These are phyloP conservation scores for Scaptomyza graminum DNA, from an alignment of 1,140 invertebrate species.

Conservation along the genomic window DNA sequence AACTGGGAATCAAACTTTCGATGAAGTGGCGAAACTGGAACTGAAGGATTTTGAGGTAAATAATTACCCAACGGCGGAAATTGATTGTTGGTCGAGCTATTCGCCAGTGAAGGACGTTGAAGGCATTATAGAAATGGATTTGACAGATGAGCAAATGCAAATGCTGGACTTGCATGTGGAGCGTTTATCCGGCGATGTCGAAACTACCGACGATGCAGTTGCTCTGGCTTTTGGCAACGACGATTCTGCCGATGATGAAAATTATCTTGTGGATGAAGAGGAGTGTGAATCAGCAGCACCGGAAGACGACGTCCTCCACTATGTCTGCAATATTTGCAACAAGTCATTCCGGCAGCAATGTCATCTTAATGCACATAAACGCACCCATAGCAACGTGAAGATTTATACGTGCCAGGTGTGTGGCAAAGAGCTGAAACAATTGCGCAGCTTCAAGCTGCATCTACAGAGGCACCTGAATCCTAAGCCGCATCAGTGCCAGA, in stretches of 20 bases:
- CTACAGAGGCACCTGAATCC: constrained; percentile 71
- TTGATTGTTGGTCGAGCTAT: too few species aligned
- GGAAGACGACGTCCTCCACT: constrained; percentile 37
- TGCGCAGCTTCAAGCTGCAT: constrained; percentile 61
- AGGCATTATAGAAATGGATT: constrained; percentile 25
- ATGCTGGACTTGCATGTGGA: constrained; percentile 50
- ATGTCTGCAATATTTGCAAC: constrained; percentile 59
- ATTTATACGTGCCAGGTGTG: constrained; percentile 65
- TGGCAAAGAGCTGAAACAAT: constrained; percentile 67
- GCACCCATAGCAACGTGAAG: constrained; percentile 58
- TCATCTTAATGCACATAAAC: constrained; percentile 72
- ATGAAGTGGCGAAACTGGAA: constrained; percentile 5
- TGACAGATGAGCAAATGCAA: constrained; percentile 28
- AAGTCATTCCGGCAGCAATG: constrained; percentile 64
- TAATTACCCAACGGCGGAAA: too few species aligned
- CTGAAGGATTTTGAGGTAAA: constrained; percentile 33
- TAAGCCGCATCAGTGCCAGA: constrained; percentile 68
- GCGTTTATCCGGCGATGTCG: constrained; percentile 49
- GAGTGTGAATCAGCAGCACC: not conserved
- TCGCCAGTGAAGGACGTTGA: constrained; percentile 31
- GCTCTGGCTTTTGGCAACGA: constrained; percentile 9
- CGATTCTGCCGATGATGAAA: not conserved
- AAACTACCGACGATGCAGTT: constrained; percentile 41
- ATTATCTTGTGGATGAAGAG: too few species aligned
- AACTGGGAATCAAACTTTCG: constrained; percentile 6